Percentiles rank a stretch among this genome's conserved stretches.
These are phyloP conservation scores for Danio kyathit DNA, from an alignment of 2,797 vertebrate species.

Conservation along the genomic window DNA sequence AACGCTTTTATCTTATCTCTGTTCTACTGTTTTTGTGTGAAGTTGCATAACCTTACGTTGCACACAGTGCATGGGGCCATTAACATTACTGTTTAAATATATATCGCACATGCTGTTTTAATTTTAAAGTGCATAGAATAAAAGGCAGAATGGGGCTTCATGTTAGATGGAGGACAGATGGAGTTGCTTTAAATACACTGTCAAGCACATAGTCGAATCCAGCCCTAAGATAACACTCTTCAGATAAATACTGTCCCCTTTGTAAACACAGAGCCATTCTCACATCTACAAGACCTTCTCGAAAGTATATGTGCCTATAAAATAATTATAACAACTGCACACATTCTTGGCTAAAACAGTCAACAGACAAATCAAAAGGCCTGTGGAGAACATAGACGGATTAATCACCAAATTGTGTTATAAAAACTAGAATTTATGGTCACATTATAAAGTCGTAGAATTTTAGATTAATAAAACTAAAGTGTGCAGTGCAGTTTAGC, in stretches of 20 bases:
- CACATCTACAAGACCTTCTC: not conserved
- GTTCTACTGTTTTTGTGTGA: constrained; percentile 6
- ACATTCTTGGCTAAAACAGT: not conserved
- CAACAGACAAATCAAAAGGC: not conserved
- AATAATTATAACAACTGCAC: not conserved
- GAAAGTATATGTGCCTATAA: not conserved
- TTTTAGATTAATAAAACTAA: no score
- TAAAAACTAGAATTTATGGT: no score
- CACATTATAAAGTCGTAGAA: no score
- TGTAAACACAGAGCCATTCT: not conserved
- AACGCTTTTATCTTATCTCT: constrained; percentile 57
- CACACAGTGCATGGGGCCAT: not conserved
- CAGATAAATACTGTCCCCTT: constrained; percentile 1
- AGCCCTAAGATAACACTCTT: not conserved
- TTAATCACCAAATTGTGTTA: no score
- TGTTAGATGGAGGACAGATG: not conserved
- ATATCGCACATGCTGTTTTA: not conserved
- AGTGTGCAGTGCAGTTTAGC: no score
- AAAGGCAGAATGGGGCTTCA: not conserved
- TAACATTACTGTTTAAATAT: not conserved
- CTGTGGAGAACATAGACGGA: no score
- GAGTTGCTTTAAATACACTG: not conserved
- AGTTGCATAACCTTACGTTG: constrained; percentile 20
- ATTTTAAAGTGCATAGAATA: not conserved
- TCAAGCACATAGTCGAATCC: not conserved